A percentile compares a stretch with the other conserved stretches of the same genome.
These are phyloP conservation scores for Polydrusus cervinus DNA, from an alignment of 2,888 invertebrate genomes.

Conservation along the genomic window DNA sequence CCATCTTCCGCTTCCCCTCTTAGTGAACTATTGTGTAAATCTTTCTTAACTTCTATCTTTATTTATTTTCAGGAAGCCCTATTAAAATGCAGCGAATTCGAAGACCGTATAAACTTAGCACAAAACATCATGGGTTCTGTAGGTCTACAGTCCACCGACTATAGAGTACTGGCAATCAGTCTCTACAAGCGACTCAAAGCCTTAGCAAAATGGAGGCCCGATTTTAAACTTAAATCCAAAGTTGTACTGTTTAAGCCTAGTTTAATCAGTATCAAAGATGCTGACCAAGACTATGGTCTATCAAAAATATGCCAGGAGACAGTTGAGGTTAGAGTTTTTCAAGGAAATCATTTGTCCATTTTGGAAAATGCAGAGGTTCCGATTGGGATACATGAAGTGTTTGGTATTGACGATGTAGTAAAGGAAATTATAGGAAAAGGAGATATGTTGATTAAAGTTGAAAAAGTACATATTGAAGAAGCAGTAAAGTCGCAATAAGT, in stretches of 20 bases:
- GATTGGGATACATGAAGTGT: constrained; percentile 27
- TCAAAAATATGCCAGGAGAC: constrained; percentile 67
- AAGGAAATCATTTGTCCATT: constrained; percentile 83
- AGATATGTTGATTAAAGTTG: constrained; percentile 30
- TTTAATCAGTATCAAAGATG: constrained; percentile 46
- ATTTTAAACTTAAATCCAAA: constrained; percentile 59
- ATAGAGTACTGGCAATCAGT: constrained; percentile 41
- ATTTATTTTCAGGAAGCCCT: constrained; percentile 68
- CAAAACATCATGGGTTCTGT: constrained; percentile 26
- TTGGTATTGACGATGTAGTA: not conserved
- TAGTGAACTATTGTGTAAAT: too few species aligned
- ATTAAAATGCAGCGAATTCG: constrained; percentile 73
- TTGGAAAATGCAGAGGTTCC: constrained; percentile 74
- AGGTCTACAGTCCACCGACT: constrained; percentile 20
- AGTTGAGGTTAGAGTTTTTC: constrained; percentile 77
- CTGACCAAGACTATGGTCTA: constrained; percentile 80
- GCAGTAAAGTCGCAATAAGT: not conserved
- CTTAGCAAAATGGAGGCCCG: constrained; percentile 55
- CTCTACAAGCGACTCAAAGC: constrained; percentile 57
- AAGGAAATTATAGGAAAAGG: constrained; percentile 18
- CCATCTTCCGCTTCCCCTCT: too few species aligned
- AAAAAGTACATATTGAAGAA: constrained; percentile 33
- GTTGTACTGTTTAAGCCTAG: constrained; percentile 58
- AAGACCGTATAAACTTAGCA: constrained; percentile 63
- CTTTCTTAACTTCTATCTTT: too few species aligned